Evolutionary conservation across 1,140 invertebrate species (phyloP), one percentile per base, ranked within the genome.

Genomic region (Panagrolaimus sp.): DNA sequence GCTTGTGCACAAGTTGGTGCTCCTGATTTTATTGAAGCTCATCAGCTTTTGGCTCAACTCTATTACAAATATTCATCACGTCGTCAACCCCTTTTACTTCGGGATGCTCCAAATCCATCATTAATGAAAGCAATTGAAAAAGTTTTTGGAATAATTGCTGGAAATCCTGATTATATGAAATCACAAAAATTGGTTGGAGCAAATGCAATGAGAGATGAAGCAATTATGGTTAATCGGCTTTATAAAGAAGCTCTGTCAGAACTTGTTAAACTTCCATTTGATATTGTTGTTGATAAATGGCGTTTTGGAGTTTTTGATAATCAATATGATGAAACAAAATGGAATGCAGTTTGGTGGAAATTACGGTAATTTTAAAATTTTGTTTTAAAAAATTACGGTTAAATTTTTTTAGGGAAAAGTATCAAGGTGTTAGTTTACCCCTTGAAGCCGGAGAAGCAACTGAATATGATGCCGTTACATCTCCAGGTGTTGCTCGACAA

Each of bases 51-150:
- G 43, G 74, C 71, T 44, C 69, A 77, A 71, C 46, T 78, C 6
- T 78, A 76, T 58, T 77, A 79, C 64, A 71, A 77, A 68, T 76
- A 70, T 52, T 14, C 38, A 8, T 76, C 73, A n/a, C 65, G 68
- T n/a, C n/a, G 63, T 45, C 70, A 77, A 64, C 74, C 77, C 12
- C 63, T 77, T 26, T 45, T 74, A 32, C 58, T 77, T 21, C 48
- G 76, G 14, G 76, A 77, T 43, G 55, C 76, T n/a, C 76, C 76
- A 10, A 78, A 73, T 68, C 77, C 77, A n/a, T 67, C 45, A 26
- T 14, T 77, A 21, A 71, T 47, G n/a, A 38, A 44, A 7, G 75
- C 75, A 44, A 28, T 76, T n/a, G 24, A 64, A 26, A 68, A 70
- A 17, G 44, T 67, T 15, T 79, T 79, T 63, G 66, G 71, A 38